Evolutionary conservation across 2,888 invertebrate genomes (phyloP).

Genomic region (Heliconius hortense): DNA sequence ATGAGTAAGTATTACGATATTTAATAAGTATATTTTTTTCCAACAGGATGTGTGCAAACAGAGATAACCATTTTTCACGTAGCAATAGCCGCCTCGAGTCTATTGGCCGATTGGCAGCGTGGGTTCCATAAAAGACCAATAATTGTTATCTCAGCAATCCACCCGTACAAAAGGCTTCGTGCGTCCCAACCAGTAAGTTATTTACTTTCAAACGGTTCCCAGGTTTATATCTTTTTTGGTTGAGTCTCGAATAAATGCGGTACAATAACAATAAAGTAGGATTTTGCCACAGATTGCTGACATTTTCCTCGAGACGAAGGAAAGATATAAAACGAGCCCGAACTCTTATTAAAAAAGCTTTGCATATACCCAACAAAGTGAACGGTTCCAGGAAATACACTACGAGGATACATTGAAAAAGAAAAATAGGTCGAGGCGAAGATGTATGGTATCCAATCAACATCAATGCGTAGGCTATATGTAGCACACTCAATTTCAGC

Average conservation of each 20-base stretch:
- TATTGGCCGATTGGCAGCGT: constrained; percentile 53
- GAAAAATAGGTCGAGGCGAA: constrained; percentile 43
- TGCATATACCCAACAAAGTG: constrained; percentile 61
- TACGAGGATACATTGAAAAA: constrained; percentile 42
- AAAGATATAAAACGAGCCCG: constrained; percentile 63
- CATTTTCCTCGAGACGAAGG: constrained; percentile 71
- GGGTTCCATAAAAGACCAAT: constrained; percentile 62
- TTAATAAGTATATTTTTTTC: constrained; percentile 17
- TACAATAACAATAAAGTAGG: constrained; percentile 77
- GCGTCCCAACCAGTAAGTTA: constrained; percentile 59
- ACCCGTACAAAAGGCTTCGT: constrained; percentile 55
- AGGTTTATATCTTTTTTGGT: constrained; percentile 70
- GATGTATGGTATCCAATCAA: constrained; percentile 37
- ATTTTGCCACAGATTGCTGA: constrained; percentile 75
- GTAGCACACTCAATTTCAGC: constrained; percentile 1
- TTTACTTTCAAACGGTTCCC: constrained; percentile 70
- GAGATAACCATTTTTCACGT: constrained; percentile 40
- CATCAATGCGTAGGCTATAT: constrained; percentile 29
- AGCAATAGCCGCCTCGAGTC: constrained; percentile 39
- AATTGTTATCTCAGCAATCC: constrained; percentile 70
- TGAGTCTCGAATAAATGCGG: constrained; percentile 71
- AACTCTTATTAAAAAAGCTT: constrained; percentile 74
- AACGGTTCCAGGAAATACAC: constrained; percentile 50
- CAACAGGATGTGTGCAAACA: constrained; percentile 32
- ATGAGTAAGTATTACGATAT: background rate